Base-by-base conservation (phyloP, 2,797 vertebrate species). In the Sebastes jordani region DNA sequence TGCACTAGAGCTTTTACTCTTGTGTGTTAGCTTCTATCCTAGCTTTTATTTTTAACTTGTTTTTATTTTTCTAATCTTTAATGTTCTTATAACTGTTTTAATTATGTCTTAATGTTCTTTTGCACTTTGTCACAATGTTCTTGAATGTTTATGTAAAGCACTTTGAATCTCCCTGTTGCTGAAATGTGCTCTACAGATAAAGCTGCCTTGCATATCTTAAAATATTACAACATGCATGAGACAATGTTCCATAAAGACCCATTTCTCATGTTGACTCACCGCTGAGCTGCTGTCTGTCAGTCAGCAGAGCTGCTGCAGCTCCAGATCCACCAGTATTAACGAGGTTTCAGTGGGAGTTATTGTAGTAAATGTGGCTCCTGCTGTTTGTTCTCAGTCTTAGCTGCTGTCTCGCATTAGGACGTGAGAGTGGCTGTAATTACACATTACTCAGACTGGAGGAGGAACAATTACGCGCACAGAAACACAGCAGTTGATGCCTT, bases 401-500 rank as follows among this genome's bases (percentile, higher is more conserved):
- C 72, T 63, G 60, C 66, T 58, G 84, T 20, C 74, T 66, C 84
- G 10, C 82, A 78, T 73, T 27, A 55, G 79, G 78, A 72, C 78
- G 3, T 11, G 72, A 62, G 61, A 59, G 84, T 72, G 77, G 61
- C n/a, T 88, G 85, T 84, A 89, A 92, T 91, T 91, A 89, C 9
- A 76, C 49, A 58, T 73, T 23, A 90, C 76, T 83, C 79, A 84
- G 75, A 73, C 67, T 34, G 49, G 22, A 80, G 49, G 22, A 80
- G 82, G 83, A 72, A 86, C 83, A 86, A 87, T 88, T 87, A 89
- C 64, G 69, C 63, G 30, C 71, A 76, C 55, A 61, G 73, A 80
- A 86, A 90, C 89, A 88, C 83, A 86, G 66, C 74, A 88, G 87
- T 87, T 88, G 67, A 65, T 52, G 77, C 42, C n/a, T 73, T 32